Percentiles rank a stretch among this genome's conserved stretches.
Conservation (phyloP, 2,888 invertebrate genomes). For the Aporophyla nigra region DNA sequence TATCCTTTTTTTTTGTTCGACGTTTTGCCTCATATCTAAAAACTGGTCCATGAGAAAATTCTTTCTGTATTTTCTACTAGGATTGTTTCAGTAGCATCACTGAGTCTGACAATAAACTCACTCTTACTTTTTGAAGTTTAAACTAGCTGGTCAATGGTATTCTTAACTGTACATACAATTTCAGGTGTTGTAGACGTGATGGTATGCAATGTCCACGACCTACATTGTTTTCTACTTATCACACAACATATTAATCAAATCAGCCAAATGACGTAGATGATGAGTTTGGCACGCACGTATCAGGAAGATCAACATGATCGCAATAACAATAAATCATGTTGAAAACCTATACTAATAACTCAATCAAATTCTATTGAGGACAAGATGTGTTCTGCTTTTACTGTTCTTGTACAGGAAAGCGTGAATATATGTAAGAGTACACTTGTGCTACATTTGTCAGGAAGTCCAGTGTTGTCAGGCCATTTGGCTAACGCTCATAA, state of each 20-base stretch:
- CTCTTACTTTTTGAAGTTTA: not conserved
- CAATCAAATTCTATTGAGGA: constrained; percentile 35
- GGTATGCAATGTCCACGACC: constrained; percentile 24
- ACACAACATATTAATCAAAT: constrained; percentile 19
- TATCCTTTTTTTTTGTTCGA: not conserved
- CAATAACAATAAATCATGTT: constrained; percentile 38
- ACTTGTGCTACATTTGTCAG: constrained; percentile 84
- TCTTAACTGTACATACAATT: not conserved
- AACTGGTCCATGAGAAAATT: not conserved
- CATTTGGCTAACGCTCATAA: constrained; percentile 83
- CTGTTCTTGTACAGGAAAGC: constrained; percentile 31
- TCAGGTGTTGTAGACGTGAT: constrained; percentile 19
- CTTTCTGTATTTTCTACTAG: not conserved
- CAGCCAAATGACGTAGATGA: constrained; percentile 28
- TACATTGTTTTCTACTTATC: constrained; percentile 25
- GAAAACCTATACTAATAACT: constrained; percentile 42
- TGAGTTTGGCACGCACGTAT: constrained; percentile 47
- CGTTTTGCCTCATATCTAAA: not conserved
- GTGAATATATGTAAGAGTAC: constrained; percentile 66
- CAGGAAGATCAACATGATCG: constrained; percentile 37
- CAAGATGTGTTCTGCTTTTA: constrained; percentile 18
- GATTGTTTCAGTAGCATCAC: not conserved
- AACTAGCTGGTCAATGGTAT: not conserved
- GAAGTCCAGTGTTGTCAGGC: constrained; percentile 82
- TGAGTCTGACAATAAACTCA: not conserved